These are phyloP conservation scores for Meloidogyne chitwoodi DNA, from an alignment of 1,140 invertebrate genomes.

Conservation along the genomic window DNA sequence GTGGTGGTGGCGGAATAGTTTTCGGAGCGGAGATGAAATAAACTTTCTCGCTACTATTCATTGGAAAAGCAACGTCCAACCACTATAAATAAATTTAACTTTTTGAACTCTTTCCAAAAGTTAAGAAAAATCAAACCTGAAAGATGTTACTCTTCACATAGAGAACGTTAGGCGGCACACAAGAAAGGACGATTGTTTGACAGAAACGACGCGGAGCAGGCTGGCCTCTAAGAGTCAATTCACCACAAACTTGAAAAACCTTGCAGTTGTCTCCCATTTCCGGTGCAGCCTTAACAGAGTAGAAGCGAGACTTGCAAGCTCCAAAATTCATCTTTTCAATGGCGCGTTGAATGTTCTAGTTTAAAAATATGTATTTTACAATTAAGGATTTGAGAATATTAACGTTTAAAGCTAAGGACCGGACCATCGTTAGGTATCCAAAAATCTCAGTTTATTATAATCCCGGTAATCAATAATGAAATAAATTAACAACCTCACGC, in stretches of 20 bases:
- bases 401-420: too few species aligned
- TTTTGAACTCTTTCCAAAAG: too few species aligned
- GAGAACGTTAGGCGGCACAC: constrained; percentile 16
- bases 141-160: constrained; percentile 33
- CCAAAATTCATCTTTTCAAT: constrained; percentile 24
- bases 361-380: background rate
- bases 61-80: constrained; percentile 22
- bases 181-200: constrained; percentile 25
- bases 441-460: too few species aligned
- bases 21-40: constrained; percentile 5
- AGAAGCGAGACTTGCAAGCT: constrained; percentile 25
- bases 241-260: constrained; percentile 33
- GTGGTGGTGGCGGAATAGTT: background rate
- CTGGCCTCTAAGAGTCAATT: constrained; percentile 12
- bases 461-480: too few species aligned
- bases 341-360: constrained; percentile 20
- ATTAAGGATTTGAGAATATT: too few species aligned
- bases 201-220: constrained; percentile 22
- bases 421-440: too few species aligned
- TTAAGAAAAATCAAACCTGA: constrained; percentile 1
- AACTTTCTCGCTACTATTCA: background rate
- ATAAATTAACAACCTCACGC: constrained; percentile 21
- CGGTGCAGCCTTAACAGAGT: constrained; percentile 20
- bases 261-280: constrained; percentile 1
- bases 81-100: constrained; percentile 19